Base-by-base conservation (phyloP, 1,140 invertebrate genomes). In the Neodiprion fabricii region DNA sequence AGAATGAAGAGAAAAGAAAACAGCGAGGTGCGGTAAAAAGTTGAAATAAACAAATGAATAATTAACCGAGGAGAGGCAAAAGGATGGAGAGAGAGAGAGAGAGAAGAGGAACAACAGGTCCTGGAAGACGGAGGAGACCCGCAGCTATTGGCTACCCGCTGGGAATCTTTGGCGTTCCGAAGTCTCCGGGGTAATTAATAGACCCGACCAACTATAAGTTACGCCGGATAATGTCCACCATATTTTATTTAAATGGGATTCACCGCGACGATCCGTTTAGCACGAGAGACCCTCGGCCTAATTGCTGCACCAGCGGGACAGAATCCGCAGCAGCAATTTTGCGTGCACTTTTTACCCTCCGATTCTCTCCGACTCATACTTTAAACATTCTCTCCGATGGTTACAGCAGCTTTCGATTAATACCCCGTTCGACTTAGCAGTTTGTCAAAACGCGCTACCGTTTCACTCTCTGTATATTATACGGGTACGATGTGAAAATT, bases 211-310 rank as follows among this genome's bases (percentile, higher is more conserved):
- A 61, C 53, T 61, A 61, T 61, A 61, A 61, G 53, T 61, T 61
- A 61, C 53, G 11, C 11, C 53, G 5, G 53, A 61, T 61, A 61
- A 61, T 61, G 53, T 61, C 53, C 53, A 61, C 53, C 53, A 61
- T 61, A 61, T 61, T 61, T 61, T 61, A 61, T 61, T 61, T 61
- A 61, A 61, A 61, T 61, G 53, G 53, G 53, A 61, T 61, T 61
- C 53, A 12, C 53, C 53, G 53, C 53, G 53, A 61, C 11, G 28
- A 40, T 61, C n/a, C 53, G 53, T 61, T 61, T 61, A 61, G 53
- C 53, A 61, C 53, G 53, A 9, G n/a, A 61, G 53, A 14, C 53
- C 9, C 11, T 61, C 11, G 11, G 53, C 53, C 53, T 61, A 61
- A 61, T 61, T 61, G 53, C 53, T 61, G 28, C 11, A 61, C 53